These are phyloP conservation scores for Drosophila repleta DNA, from an alignment of 1,140 invertebrate species.

Conservation along the genomic window DNA sequence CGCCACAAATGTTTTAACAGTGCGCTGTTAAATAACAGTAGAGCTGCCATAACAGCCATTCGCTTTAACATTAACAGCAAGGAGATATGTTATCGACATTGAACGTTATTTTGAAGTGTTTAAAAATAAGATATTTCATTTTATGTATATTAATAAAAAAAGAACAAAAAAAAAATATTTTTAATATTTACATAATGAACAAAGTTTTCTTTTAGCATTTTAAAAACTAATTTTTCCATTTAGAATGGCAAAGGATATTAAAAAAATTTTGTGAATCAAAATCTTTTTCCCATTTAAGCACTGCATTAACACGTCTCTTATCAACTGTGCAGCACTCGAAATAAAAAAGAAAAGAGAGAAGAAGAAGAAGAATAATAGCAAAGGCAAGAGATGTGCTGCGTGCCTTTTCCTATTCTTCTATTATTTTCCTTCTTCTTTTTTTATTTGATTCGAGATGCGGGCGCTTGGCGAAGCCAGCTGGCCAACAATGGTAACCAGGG, in stretches of 20 bases:
- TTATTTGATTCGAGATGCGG: constrained; percentile 9
- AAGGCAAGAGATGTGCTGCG: constrained; percentile 16
- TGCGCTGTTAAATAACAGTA: background rate
- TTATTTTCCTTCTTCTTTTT: background rate
- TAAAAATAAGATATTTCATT: background rate
- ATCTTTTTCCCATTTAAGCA: background rate
- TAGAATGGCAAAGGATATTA: too few species aligned
- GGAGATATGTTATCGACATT: constrained; percentile 1
- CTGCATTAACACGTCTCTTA: constrained; percentile 15
- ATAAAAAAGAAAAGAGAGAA: background rate
- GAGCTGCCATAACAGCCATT: constrained; percentile 3
- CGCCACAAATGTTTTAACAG: background rate
- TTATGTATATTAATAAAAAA: background rate
- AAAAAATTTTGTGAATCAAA: background rate
- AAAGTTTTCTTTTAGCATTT: too few species aligned
- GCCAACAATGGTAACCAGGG: constrained; percentile 55
- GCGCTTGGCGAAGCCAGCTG: constrained; percentile 9
- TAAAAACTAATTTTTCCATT: too few species aligned
- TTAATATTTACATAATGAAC: too few species aligned
- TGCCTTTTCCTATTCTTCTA: constrained; percentile 1
- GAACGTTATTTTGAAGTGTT: constrained; percentile 31
- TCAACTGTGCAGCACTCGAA: constrained; percentile 5
- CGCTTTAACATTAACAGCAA: constrained; percentile 1
- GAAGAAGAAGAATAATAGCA: background rate
- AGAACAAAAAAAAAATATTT: too few species aligned